Base-by-base conservation (phyloP, 2,113 vertebrate species). In the Poeciliopsis prolifica region DNA sequence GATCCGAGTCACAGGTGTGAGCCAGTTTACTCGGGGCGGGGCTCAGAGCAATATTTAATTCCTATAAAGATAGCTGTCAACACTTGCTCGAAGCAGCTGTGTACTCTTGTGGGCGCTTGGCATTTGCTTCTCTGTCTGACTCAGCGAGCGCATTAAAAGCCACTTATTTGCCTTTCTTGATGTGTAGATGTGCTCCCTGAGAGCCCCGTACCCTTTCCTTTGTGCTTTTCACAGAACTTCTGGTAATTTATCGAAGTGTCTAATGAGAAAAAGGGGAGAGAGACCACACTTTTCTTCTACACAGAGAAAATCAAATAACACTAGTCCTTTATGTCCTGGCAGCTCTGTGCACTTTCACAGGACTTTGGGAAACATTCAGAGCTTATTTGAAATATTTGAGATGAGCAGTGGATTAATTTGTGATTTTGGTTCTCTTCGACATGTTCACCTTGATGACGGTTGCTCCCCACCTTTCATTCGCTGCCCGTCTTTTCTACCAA, bases 41-140 rank as follows among this genome's bases (percentile, higher is more conserved):
- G 79, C 75, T 76, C 54, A 71, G 84, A 78, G 81, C 72, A 74
- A 82, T 85, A 80, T 87, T 84, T 92, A 85, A 92, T 88, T 91
- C 88, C 84, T 78, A 88, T 90, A 86, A 88, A 93, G 87, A 90
- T 85, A 84, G 81, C 77, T 91, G 91, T 93, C 89, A 86, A 90
- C 87, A 83, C 86, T 86, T 67, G 68, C 87, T 81, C 40, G 77
- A 48, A 87, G 86, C 87, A 85, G 86, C 79, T 82, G 79, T 86
- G 86, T 79, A 62, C 87, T 86, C 84, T 65, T 75, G 83, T 78
- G 82, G 88, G 68, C 69, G 81, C 82, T 80, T 89, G 90, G 88
- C 85, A 85, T 88, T 91, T 87, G 77, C 80, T 77, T 86, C 77
- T 62, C 74, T 74, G 74, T 61, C 85, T 91, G 90, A 92, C 79